Evolutionary conservation across 2,888 invertebrate species (phyloP).

Genomic region (Drosophila nr. perissopoda): DNA sequence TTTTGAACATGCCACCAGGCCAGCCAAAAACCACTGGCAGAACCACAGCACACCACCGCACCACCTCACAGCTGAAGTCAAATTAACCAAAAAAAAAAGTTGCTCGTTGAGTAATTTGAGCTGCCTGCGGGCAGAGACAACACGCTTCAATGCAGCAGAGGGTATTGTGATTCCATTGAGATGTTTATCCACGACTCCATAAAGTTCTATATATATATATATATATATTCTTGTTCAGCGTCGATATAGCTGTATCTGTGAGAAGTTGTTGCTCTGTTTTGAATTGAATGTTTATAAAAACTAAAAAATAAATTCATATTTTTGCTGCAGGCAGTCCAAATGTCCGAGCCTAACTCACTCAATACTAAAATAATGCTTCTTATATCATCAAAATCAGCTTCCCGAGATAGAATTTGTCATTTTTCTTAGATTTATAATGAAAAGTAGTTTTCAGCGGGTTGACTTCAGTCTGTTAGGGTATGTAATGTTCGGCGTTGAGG

Average conservation of each 20-base stretch:
- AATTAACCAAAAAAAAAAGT: slow-evolving; percentile 41
- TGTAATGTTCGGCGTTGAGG: neutral
- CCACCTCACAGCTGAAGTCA: slow-evolving; percentile 32
- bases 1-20: slow-evolving; percentile 29
- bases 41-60: neutral
- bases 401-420: neutral
- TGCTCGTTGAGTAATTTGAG: slow-evolving; percentile 50
- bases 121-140: slow-evolving; percentile 42
- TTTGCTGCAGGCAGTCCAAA: too few species aligned
- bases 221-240: neutral
- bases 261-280: neutral
- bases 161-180: neutral
- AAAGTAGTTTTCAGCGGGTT: accelerated
- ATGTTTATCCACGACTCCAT: neutral
- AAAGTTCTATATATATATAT: neutral
- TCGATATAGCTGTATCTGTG: neutral
- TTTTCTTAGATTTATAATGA: neutral
- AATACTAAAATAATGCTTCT: neutral
- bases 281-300: neutral
- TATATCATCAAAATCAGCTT: neutral
- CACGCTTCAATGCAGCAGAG: slow-evolving; percentile 18
- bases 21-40: slow-evolving; percentile 8
- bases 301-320: neutral
- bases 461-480: accelerated
- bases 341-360: accelerated